These are phyloP conservation scores for Zaprionus lachaisei DNA, from an alignment of 1,140 invertebrate species.

Conservation along the genomic window DNA sequence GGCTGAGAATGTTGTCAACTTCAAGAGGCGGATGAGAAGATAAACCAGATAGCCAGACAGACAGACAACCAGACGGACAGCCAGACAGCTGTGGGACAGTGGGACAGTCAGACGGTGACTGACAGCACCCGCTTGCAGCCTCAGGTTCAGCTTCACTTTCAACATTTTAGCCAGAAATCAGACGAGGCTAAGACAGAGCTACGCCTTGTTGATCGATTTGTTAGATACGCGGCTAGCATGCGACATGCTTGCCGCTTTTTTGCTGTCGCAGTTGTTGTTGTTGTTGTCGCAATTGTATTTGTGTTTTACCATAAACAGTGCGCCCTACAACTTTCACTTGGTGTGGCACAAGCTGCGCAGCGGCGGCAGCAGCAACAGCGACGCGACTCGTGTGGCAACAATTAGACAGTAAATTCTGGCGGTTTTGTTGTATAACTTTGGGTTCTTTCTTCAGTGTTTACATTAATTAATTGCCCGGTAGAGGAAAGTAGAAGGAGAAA, in stretches of 20 bases:
- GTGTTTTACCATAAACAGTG: conserved; percentile 48
- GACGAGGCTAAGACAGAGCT: conserved; percentile 46
- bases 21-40: conserved; percentile 49
- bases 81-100: conserved; percentile 6
- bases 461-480: not conserved
- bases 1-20: conserved; percentile 77
- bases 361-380: not conserved
- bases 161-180: conserved; percentile 43
- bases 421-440: conserved; percentile 27
- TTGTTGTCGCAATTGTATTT: conserved; percentile 57
- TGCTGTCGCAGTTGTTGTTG: conserved; percentile 3
- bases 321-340: conserved; percentile 78
- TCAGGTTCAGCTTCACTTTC: conserved; percentile 50
- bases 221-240: conserved; percentile 72
- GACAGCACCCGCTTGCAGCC: conserved; percentile 52
- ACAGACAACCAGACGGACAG: too few relatives aligned
- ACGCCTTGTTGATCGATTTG: conserved; percentile 76
- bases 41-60: conserved; percentile 21
- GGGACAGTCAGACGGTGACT: conserved; percentile 5
- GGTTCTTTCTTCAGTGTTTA: conserved; percentile 33
- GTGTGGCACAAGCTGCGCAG: conserved; percentile 34
- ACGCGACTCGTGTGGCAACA: conserved; percentile 22
- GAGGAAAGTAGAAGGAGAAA: too few relatives aligned
- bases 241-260: conserved; percentile 45
- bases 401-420: conserved; percentile 24